phyloP scores from a whole-genome alignment of 1,140 invertebrate genomes.

The Proales similis region DNA sequence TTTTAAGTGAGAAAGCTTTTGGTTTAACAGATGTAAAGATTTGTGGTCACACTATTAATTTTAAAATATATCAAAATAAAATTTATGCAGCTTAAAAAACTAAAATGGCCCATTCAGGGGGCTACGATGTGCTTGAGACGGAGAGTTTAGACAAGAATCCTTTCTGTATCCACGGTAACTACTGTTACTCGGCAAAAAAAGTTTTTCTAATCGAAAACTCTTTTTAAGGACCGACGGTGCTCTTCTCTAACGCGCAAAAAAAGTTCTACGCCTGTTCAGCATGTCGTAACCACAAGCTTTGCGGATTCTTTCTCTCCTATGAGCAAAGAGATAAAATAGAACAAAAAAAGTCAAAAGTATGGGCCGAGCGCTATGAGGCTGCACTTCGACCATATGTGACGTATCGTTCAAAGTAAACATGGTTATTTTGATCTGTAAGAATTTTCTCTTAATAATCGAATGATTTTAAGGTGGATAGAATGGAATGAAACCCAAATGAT shows the following conservation, averaged over 20 bases:
- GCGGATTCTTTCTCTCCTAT: constrained; percentile 5
- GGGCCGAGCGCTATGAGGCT: neutral
- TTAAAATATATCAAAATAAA: neutral
- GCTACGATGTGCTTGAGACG: constrained; percentile 13
- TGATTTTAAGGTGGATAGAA: neutral
- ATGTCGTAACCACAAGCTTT: constrained; percentile 29
- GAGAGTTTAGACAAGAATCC: constrained; percentile 12
- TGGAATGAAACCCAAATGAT: neutral
- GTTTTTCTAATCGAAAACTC: neutral
- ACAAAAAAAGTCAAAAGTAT: constrained; percentile 10
- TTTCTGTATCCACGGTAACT: constrained; percentile 18
- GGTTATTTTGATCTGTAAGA: neutral
- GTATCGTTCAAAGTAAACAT: neutral
- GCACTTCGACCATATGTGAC: constrained; percentile 1
- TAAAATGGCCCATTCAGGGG: constrained; percentile 6
- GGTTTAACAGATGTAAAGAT: neutral
- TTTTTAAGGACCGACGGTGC: constrained; percentile 18
- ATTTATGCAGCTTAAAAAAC: neutral
- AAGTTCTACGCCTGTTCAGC: constrained; percentile 32
- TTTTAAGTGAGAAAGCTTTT: no score
- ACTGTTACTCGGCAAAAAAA: neutral
- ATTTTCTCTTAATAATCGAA: neutral
- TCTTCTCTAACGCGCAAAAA: constrained; percentile 22
- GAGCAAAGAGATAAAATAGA: constrained; percentile 4
- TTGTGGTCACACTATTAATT: neutral